Percentiles rank a stretch among this genome's conserved stretches.
These are phyloP conservation scores for Parnassius glacialis DNA, from an alignment of 2,888 invertebrate genomes.

Conservation along the genomic window DNA sequence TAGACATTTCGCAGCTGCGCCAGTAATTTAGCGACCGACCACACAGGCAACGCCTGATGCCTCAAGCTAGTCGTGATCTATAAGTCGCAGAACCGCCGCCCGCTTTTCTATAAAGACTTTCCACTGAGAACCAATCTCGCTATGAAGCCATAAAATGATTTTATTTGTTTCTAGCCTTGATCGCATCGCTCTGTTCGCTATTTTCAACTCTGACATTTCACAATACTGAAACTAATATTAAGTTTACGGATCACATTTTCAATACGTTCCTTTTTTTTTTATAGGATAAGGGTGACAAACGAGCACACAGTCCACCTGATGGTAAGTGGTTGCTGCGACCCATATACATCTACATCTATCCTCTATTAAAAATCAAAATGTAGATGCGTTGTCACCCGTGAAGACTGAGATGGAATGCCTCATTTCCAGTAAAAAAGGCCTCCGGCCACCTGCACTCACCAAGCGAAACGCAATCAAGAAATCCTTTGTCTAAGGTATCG, in stretches of 20 bases:
- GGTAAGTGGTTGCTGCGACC: too few relatives aligned
- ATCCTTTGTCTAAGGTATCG: too few relatives aligned
- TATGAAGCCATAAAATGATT: conserved; percentile 60
- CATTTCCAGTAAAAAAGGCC: too few relatives aligned
- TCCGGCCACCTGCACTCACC: too few relatives aligned
- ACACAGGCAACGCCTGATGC: conserved; percentile 61
- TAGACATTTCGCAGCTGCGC: conserved; percentile 26
- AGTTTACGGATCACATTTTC: background rate
- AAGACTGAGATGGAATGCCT: too few relatives aligned
- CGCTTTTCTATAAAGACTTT: conserved; percentile 61
- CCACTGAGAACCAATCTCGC: conserved; percentile 53
- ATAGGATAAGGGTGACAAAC: too few relatives aligned
- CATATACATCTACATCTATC: too few relatives aligned
- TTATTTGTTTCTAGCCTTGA: conserved; percentile 53
- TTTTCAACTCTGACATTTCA: conserved; percentile 25
- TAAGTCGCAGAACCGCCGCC: conserved; percentile 51
- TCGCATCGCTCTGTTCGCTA: conserved; percentile 15
- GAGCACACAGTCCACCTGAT: too few relatives aligned
- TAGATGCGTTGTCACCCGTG: too few relatives aligned
- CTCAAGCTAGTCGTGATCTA: conserved; percentile 69
- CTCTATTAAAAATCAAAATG: too few relatives aligned
- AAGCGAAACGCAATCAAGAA: too few relatives aligned
- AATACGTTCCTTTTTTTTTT: too few relatives aligned
- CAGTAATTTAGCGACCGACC: conserved; percentile 55
- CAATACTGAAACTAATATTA: background rate